A percentile compares a stretch with the other conserved stretches of the same genome.
phyloP scores from a whole-genome alignment of 2,797 vertebrate species.

The Adelosebastes latens region DNA sequence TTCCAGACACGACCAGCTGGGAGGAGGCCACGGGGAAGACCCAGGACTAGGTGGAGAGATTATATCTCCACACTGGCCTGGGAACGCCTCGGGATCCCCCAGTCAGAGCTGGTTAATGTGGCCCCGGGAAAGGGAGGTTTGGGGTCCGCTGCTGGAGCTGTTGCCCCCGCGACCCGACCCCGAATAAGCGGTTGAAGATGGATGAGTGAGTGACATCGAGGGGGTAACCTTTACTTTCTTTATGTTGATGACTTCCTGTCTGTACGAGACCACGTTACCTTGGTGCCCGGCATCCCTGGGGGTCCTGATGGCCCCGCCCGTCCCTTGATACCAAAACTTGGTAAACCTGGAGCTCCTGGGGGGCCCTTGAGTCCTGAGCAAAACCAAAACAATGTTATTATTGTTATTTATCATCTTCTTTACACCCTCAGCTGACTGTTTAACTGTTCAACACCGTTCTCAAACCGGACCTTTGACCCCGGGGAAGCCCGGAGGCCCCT shows the following conservation, averaged over 20 bases:
- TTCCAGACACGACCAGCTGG: too few relatives aligned
- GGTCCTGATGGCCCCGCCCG: constrained; percentile 77
- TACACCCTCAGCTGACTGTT: not conserved
- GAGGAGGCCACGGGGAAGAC: too few relatives aligned
- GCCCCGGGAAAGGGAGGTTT: too few relatives aligned
- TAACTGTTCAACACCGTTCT: not conserved
- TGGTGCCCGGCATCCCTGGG: constrained; percentile 76
- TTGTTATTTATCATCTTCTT: not conserved
- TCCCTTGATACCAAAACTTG: constrained; percentile 74
- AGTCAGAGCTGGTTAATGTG: too few relatives aligned
- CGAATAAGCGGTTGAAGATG: too few relatives aligned
- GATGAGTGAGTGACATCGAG: too few relatives aligned
- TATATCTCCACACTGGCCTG: too few relatives aligned
- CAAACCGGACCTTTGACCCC: constrained; percentile 76
- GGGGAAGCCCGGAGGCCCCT: constrained; percentile 65
- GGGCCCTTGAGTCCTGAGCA: constrained; percentile 74
- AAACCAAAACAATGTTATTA: not conserved
- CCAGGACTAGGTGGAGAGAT: too few relatives aligned
- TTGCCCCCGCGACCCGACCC: too few relatives aligned
- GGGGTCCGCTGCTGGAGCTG: too few relatives aligned
- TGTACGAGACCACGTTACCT: constrained; percentile 62
- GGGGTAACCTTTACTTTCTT: not conserved
- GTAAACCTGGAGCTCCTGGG: constrained; percentile 64
- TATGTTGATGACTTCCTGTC: not conserved
- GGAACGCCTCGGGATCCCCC: too few relatives aligned